Conservation (phyloP, 2,797 vertebrate genomes). For the Danio jaintianensis region DNA sequence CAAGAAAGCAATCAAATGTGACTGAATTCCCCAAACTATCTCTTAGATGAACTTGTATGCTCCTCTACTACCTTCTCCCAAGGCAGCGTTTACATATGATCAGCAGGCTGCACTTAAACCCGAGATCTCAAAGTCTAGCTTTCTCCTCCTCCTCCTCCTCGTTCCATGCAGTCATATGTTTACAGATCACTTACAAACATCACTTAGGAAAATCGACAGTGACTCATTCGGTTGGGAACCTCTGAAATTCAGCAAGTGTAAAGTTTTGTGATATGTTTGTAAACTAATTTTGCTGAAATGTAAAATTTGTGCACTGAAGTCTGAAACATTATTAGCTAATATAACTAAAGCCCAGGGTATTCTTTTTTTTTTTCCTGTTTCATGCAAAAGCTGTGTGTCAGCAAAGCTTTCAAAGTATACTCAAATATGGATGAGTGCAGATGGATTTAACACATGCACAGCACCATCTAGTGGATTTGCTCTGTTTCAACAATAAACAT, state of each 20-base stretch:
- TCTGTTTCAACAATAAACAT: too few species aligned
- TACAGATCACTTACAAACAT: conserved; percentile 10
- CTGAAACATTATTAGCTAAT: background rate
- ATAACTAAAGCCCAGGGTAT: background rate
- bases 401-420: too few species aligned
- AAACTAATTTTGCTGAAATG: background rate
- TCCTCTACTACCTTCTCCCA: background rate
- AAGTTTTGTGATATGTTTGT: background rate
- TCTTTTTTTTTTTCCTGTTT: too few species aligned
- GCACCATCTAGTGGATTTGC: too few species aligned
- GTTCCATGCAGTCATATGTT: conserved; percentile 26
- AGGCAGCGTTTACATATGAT: background rate
- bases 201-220: conserved; percentile 17
- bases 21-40: background rate
- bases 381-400: too few species aligned
- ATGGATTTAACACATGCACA: too few species aligned
- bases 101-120: conserved; percentile 3
- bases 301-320: background rate
- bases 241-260: background rate
- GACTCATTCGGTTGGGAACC: conserved; percentile 1
- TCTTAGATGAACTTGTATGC: background rate
- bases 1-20: background rate
- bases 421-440: too few species aligned
- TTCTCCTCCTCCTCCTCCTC: background rate
- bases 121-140: background rate